Evolutionary conservation across 2,797 vertebrate genomes (phyloP).

Genomic region (Spondyliosoma cantharus): DNA sequence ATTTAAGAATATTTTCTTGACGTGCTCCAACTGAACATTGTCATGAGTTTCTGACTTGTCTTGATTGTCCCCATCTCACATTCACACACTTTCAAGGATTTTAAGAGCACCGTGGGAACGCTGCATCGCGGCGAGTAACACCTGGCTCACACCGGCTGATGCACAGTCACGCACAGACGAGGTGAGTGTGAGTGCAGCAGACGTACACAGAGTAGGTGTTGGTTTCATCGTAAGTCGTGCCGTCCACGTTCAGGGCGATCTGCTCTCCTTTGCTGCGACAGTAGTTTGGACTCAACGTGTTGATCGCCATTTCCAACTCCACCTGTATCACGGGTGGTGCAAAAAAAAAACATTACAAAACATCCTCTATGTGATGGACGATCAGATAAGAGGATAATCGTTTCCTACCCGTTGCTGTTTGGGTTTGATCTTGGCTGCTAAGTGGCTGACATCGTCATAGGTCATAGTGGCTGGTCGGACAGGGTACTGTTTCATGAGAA

Average conservation of each 20-base stretch:
- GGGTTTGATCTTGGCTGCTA: conserved; percentile 95
- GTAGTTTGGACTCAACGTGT: conserved; percentile 95
- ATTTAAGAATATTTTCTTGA: too few species aligned
- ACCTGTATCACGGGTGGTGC: conserved; percentile 80
- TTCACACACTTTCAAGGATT: too few species aligned
- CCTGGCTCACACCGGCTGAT: too few species aligned
- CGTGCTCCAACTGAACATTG: too few species aligned
- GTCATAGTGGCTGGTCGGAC: conserved; percentile 94
- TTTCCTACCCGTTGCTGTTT: conserved; percentile 93
- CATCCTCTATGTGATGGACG: too few species aligned
- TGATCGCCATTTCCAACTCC: conserved; percentile 94
- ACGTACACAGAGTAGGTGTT: conserved; percentile 93
- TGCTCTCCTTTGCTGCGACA: conserved; percentile 98
- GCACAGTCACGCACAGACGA: too few species aligned
- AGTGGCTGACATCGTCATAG: conserved; percentile 91
- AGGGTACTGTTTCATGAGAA: conserved; percentile 87
- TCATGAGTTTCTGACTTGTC: too few species aligned
- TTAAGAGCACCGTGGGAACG: too few species aligned
- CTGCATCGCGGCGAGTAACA: background rate
- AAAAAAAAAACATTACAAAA: background rate
- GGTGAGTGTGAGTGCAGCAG: too few species aligned
- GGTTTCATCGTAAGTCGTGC: conserved; percentile 88
- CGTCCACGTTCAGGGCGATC: conserved; percentile 97
- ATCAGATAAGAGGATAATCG: background rate
- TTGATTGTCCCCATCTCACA: too few species aligned